These are phyloP conservation scores for Onychomys arenicola DNA, from an alignment of 2,797 vertebrate species.

Conservation along the genomic window DNA sequence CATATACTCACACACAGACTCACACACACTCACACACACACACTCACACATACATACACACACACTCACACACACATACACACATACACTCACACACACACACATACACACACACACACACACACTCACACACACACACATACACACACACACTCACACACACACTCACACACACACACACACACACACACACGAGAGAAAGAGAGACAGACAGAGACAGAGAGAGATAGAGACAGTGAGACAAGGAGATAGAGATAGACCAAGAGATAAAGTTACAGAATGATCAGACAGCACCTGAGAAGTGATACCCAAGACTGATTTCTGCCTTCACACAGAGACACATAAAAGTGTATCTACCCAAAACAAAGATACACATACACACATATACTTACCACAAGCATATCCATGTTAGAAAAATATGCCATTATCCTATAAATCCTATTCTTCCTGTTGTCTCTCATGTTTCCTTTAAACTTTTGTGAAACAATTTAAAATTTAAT, in stretches of 20 bases:
- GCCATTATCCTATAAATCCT: neutral
- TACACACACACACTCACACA: neutral
- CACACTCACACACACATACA: too few species aligned
- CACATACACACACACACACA: too few species aligned
- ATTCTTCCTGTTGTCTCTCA: neutral
- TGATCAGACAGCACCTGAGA: neutral
- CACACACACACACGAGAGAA: neutral
- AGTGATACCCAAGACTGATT: neutral
- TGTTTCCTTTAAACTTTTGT: neutral
- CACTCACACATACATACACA: too few species aligned
- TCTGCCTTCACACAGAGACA: neutral
- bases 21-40: too few species aligned
- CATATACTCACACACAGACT: too few species aligned
- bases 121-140: neutral
- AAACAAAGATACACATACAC: too few species aligned
- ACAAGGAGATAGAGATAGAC: neutral
- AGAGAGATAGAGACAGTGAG: neutral
- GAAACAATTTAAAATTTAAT: neutral
- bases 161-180: neutral
- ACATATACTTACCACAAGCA: neutral
- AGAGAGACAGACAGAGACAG: too few species aligned
- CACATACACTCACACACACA: too few species aligned
- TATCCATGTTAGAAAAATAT: neutral
- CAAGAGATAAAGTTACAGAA: too few species aligned
- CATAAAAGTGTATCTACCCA: too few species aligned